Percentiles rank a stretch among this genome's conserved stretches.
These are phyloP conservation scores for Probosciger aterrimus DNA, from an alignment of 2,113 vertebrate species.

Conservation along the genomic window DNA sequence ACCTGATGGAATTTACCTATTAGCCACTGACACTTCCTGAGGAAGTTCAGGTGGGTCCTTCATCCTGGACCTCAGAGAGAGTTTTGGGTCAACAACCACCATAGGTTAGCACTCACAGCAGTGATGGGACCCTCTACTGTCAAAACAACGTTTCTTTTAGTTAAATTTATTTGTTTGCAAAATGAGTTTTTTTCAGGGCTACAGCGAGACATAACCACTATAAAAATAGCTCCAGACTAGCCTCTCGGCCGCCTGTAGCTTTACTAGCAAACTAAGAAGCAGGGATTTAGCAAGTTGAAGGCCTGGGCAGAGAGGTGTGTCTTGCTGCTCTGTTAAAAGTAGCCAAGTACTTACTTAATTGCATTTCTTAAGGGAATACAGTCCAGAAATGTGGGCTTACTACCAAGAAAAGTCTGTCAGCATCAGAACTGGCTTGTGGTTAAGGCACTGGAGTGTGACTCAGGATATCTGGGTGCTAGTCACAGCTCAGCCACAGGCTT, in stretches of 20 bases:
- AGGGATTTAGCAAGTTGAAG: conserved; percentile 32
- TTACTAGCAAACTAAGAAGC: conserved; percentile 30
- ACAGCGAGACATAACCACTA: neutral
- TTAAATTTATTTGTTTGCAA: neutral
- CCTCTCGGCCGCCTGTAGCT: neutral
- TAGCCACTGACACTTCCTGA: neutral
- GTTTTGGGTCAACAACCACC: fast-evolving
- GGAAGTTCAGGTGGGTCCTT: neutral
- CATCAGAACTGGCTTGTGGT: neutral
- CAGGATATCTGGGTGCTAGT: conserved; percentile 37
- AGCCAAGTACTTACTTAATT: conserved; percentile 45
- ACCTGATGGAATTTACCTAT: neutral
- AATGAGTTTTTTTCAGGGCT: neutral
- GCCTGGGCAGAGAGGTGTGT: conserved; percentile 4
- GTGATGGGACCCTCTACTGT: neutral
- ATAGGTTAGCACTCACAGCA: neutral
- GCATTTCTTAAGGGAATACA: conserved; percentile 53
- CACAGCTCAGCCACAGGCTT: neutral
- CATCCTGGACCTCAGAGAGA: neutral
- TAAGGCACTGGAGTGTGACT: conserved; percentile 20
- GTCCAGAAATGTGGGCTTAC: conserved; percentile 49
- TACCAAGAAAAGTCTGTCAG: conserved; percentile 43
- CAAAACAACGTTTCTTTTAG: neutral
- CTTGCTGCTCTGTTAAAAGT: conserved; percentile 32
- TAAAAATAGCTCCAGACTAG: neutral